Base-by-base conservation (phyloP, 92 coral and sea anemone species). In the Heteractis magnifica region DNA sequence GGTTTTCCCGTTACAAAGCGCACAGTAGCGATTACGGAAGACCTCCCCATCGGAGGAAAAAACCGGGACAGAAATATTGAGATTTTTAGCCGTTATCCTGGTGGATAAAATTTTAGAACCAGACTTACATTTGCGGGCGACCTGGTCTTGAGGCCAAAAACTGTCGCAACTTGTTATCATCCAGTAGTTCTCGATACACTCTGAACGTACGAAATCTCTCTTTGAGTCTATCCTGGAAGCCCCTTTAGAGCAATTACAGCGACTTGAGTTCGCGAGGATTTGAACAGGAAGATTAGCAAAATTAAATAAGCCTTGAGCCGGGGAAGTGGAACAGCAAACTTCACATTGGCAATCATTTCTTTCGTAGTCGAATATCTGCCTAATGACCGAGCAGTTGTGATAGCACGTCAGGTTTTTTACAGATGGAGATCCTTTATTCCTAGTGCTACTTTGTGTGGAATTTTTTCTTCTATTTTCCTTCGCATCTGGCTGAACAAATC, bases 11-110 rank as follows among this genome's bases (percentile, higher is more conserved):
- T 84, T 75, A 62, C 87, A 84, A 19, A 21, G 51, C 12, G 87
- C 87, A 65, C 87, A 84, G 75, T 49, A 65, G 0, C 80, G 53
- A 51, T 84, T 84, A 11, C 87, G 76, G 48, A 62, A 84, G 5
- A 84, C 87, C 4, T 56, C 18, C 0, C 83, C 78, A 65, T 84
- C 77, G 18, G 82, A 14, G 7, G 82, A 77, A 41, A 77, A 84
- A 12, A 84, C 87, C 0, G 87, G 87, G 49, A 84, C 82, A 20
- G 74, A 52, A 21, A 55, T 62, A 4, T 49, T 51, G 12, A 34
- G 34, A 16, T 60, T 34, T 34, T 75, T 48, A 10, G 4, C 21
- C 20, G 87, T 84, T 10, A 77, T 6, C 0, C 56, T 44, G 55
- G 20, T 65, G 6, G 87, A 16, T n/a, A 18, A 55, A 68, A 65